Evolutionary conservation across 2,888 invertebrate species (phyloP).

Genomic region (Troides oblongomaculatus): DNA sequence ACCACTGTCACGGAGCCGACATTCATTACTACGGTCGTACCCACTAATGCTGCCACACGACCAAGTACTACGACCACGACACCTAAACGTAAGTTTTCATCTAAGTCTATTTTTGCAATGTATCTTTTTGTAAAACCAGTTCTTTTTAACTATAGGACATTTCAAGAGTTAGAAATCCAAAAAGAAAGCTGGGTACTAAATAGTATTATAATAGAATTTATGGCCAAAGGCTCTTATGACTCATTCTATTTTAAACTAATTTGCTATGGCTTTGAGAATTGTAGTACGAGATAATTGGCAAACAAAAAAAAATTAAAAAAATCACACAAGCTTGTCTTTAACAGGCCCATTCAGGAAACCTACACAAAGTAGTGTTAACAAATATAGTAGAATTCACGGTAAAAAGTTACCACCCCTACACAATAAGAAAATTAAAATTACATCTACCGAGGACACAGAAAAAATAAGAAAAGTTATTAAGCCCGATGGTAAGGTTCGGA

Average conservation of each 20-base stretch:
- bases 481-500: constrained; percentile 6
- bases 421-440: background rate
- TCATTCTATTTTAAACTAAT: too few species aligned
- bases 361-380: background rate
- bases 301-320: constrained; percentile 10
- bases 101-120: too few species aligned
- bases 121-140: too few species aligned
- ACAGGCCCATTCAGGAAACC: constrained; percentile 4
- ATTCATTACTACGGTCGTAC: constrained; percentile 43
- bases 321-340: constrained; percentile 16
- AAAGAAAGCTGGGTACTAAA: too few species aligned
- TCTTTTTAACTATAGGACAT: too few species aligned
- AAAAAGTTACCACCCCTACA: background rate
- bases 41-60: constrained; percentile 43
- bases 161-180: too few species aligned
- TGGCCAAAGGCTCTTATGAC: too few species aligned
- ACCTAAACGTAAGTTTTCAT: constrained; percentile 35
- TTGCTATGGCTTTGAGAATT: too few species aligned
- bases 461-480: constrained; percentile 3
- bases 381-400: background rate
- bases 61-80: constrained; percentile 38
- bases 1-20: constrained; percentile 42
- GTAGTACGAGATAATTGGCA: constrained; percentile 4
- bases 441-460: background rate
- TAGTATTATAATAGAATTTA: too few species aligned